Conservation (phyloP, 2,797 vertebrate genomes). For the Garrulus glandarius region DNA sequence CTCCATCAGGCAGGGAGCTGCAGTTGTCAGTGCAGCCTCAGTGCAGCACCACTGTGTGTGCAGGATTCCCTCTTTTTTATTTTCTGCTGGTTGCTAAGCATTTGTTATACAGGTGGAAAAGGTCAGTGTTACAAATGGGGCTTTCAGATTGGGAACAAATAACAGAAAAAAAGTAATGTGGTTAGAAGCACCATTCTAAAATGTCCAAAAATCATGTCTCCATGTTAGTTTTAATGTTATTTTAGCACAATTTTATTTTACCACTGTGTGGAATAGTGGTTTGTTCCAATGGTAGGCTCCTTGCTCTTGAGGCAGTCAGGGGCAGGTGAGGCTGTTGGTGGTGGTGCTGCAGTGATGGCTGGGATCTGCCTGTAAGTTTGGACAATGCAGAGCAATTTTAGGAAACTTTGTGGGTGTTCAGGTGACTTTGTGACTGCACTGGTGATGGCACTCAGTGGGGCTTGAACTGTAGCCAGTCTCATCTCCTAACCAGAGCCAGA, state of each 20-base stretch:
- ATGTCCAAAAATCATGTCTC: neutral
- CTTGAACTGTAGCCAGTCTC: neutral
- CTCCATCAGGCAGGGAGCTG: neutral
- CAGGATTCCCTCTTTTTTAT: neutral
- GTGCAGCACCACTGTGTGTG: neutral
- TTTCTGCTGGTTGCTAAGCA: neutral
- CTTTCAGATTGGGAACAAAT: neutral
- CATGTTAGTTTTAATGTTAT: neutral
- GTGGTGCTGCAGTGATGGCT: accelerated
- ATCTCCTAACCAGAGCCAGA: neutral
- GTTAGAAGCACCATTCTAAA: neutral
- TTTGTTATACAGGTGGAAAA: neutral
- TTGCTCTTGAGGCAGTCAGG: neutral
- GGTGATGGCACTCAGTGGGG: neutral
- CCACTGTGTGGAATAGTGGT: accelerated
- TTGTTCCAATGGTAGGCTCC: accelerated
- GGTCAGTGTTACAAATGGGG: neutral
- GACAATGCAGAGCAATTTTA: neutral
- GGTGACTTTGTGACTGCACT: no score
- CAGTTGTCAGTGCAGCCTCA: neutral
- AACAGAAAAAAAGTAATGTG: neutral
- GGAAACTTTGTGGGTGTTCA: neutral
- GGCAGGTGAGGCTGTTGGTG: neutral
- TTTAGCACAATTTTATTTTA: neutral
- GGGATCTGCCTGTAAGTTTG: neutral